Evolutionary conservation across 2,888 invertebrate genomes (phyloP).

Genomic region (Cordilura impudica): DNA sequence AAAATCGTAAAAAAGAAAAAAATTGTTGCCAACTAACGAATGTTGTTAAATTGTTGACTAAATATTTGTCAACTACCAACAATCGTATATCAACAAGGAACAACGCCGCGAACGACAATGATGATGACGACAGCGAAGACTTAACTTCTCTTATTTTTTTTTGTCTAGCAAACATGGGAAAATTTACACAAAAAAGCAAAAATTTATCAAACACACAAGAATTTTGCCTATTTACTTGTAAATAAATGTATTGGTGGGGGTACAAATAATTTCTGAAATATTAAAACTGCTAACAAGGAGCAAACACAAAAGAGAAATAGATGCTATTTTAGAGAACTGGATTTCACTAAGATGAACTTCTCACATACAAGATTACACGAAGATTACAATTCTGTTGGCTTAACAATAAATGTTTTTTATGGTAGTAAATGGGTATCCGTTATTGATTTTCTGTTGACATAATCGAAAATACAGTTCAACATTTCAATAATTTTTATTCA

Average conservation of each 20-base stretch:
- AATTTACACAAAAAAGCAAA: slow-evolving; percentile 4
- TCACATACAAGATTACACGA: too few relatives aligned
- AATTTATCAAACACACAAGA: slow-evolving; percentile 52
- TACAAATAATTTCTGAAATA: not conserved
- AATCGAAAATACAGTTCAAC: too few relatives aligned
- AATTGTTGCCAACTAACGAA: slow-evolving; percentile 59
- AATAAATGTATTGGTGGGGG: slow-evolving; percentile 20
- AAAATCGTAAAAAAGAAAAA: not conserved
- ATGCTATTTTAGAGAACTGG: too few relatives aligned
- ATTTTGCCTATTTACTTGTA: slow-evolving; percentile 45
- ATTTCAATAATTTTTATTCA: too few relatives aligned
- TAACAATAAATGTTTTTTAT: too few relatives aligned
- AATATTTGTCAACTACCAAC: slow-evolving; percentile 66
- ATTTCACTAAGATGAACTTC: too few relatives aligned
- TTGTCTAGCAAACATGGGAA: slow-evolving; percentile 11
- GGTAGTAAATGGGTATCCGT: too few relatives aligned
- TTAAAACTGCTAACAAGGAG: too few relatives aligned
- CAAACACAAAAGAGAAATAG: too few relatives aligned
- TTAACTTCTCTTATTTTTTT: slow-evolving; percentile 13
- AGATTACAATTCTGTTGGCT: too few relatives aligned
- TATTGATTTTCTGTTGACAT: too few relatives aligned
- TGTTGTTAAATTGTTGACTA: slow-evolving; percentile 63
- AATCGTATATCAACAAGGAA: slow-evolving; percentile 46
- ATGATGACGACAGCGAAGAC: slow-evolving; percentile 34
- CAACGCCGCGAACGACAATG: slow-evolving; percentile 19